These are phyloP conservation scores for Clarias magur DNA, from an alignment of 2,113 vertebrate genomes.

Conservation along the genomic window DNA sequence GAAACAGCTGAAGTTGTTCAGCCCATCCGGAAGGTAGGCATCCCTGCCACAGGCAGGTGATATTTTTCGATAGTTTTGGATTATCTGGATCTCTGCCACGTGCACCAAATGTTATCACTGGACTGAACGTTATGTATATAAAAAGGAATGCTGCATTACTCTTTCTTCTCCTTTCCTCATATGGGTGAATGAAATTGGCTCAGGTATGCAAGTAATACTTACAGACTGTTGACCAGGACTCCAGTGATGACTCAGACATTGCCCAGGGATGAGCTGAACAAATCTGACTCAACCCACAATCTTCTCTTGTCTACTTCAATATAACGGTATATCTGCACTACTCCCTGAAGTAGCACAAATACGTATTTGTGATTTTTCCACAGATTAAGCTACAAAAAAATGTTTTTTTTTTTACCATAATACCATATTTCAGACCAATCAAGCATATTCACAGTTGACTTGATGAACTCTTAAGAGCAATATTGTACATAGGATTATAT, in stretches of 20 bases:
- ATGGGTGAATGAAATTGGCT: slow-evolving; percentile 20
- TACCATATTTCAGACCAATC: neutral
- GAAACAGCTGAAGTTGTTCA: no score
- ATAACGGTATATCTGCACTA: slow-evolving; percentile 66
- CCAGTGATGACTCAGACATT: slow-evolving; percentile 66
- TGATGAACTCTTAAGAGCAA: neutral
- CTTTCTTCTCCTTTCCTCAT: neutral
- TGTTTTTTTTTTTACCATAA: neutral
- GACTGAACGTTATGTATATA: neutral
- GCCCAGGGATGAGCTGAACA: slow-evolving; percentile 29
- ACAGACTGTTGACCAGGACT: slow-evolving; percentile 68
- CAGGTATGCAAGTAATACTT: slow-evolving; percentile 76
- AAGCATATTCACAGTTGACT: neutral
- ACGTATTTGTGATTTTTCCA: slow-evolving; percentile 70
- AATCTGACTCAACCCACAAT: slow-evolving; percentile 66
- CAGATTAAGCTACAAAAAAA: slow-evolving; percentile 62
- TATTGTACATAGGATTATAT: slow-evolving; percentile 1
- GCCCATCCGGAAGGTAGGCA: no score
- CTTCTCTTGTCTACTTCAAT: slow-evolving; percentile 72
- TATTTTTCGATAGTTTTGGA: no score
- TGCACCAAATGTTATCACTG: no score
- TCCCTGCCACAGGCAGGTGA: no score
- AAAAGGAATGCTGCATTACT: neutral
- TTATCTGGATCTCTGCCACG: no score
- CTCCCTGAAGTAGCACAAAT: slow-evolving; percentile 70